Evolutionary conservation across 2,113 vertebrate genomes (phyloP), one percentile per base, ranked within the genome.

Genomic region (Nerophis lumbriciformis): DNA sequence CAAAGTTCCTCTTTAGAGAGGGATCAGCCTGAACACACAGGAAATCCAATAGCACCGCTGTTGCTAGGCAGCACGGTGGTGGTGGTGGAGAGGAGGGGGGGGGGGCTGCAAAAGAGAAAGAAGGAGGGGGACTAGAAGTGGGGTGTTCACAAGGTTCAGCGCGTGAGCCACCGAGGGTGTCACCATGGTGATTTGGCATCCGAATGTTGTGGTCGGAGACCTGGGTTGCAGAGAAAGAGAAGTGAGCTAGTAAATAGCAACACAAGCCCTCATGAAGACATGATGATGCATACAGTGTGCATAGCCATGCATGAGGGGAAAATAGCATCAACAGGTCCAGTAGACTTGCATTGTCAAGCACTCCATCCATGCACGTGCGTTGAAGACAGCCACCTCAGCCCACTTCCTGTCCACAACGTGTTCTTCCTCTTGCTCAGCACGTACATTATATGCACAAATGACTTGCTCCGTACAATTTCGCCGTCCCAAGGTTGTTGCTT

Each of bases 151-250:
- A 69, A 82, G 83, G 77, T 86, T 87, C 83, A 85, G 78, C 59
- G 72, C 80, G 82, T 77, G 84, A 89, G 84, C 82, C 83, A 85
- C 84, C 54, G 67, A 85, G 81, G 83, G 76, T 85, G 88, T 89
- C 86, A 81, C 86, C 87, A 89, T 89, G 88, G 90, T 87, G 86
- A 91, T 88, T 84, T 87, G 84, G 86, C 87, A 89, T 87, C 87
- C 75, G 68, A 89, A 87, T 78, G 82, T 83, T 87, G 84, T 79
- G 83, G 87, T 88, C 78, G 71, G 72, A 89, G 87, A 84, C 83
- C 83, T 85, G 78, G 83, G 83, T 81, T 82, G 72, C 85, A 83
- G 71, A 82, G 76, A 79, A 80, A 56, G 62, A 84, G 73, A 82
- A 85, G 73, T 76, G 79, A 86, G 57, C 67, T 69, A 59, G 63